Conservation (phyloP, 2,113 vertebrate genomes). For the Xenopus borealis region DNA sequence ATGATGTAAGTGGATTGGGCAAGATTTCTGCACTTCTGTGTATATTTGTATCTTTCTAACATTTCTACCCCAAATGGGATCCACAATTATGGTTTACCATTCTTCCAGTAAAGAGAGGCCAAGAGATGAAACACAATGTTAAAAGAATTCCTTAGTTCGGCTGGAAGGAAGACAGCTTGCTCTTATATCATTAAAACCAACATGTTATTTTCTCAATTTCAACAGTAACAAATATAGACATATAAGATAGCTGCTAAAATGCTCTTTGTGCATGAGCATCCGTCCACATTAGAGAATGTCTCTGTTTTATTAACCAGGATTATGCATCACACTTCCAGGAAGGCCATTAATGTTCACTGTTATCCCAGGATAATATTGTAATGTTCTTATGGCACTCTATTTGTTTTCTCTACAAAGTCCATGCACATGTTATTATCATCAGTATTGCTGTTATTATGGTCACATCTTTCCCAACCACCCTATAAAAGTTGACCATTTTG, state of each 20-base stretch:
- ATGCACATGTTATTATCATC: constrained; percentile 23
- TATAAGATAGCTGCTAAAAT: constrained; percentile 40
- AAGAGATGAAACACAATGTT: constrained; percentile 60
- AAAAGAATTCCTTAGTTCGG: constrained; percentile 60
- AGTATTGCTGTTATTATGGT: constrained; percentile 47
- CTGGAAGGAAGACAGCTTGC: constrained; percentile 55
- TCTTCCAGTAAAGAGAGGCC: constrained; percentile 66
- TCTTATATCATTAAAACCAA: constrained; percentile 64
- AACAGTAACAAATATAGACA: constrained; percentile 53
- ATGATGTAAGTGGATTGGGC: constrained; percentile 64
- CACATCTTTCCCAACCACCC: constrained; percentile 28
- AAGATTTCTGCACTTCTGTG: constrained; percentile 47
- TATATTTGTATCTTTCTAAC: constrained; percentile 52
- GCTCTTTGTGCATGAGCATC: constrained; percentile 51
- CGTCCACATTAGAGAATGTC: constrained; percentile 26
- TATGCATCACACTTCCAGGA: constrained; percentile 20
- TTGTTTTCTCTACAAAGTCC: constrained; percentile 25
- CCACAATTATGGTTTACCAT: constrained; percentile 64
- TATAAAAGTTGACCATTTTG: constrained; percentile 44
- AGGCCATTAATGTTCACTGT: constrained; percentile 16
- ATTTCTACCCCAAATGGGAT: constrained; percentile 57
- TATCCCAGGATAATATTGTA: constrained; percentile 48
- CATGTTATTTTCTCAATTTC: constrained; percentile 61
- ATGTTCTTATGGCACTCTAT: constrained; percentile 1
- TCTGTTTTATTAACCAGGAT: constrained; percentile 49